A percentile compares a stretch with the other conserved stretches of the same genome.
These are phyloP conservation scores for Limnephilus marmoratus DNA, from an alignment of 2,888 invertebrate genomes.

Conservation along the genomic window DNA sequence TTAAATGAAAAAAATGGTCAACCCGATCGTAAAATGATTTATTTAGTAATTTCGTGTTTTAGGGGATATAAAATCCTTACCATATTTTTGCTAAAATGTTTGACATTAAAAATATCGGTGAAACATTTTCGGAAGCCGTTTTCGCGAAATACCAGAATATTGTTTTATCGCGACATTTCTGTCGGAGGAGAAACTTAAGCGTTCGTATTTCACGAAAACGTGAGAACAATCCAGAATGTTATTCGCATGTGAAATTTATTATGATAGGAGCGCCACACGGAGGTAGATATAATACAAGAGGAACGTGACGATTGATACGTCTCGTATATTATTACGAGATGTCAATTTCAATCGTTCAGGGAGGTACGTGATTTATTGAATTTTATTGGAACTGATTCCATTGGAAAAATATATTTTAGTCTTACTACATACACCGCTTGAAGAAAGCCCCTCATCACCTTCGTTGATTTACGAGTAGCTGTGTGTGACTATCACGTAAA, in stretches of 20 bases:
- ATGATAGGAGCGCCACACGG: too few relatives aligned
- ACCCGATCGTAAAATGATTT: not conserved
- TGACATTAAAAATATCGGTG: conserved; percentile 9
- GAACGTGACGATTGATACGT: too few relatives aligned
- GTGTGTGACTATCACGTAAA: too few relatives aligned
- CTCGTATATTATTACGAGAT: too few relatives aligned
- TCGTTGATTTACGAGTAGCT: too few relatives aligned
- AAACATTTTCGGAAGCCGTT: not conserved
- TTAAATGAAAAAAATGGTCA: not conserved
- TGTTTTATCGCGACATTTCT: conserved; percentile 6
- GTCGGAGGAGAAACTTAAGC: not conserved
- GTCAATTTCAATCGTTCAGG: too few relatives aligned
- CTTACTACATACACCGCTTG: too few relatives aligned
- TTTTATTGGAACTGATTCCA: too few relatives aligned
- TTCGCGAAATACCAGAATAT: not conserved
- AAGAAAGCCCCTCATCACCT: too few relatives aligned
- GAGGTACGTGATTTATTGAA: too few relatives aligned
- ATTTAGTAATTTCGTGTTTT: not conserved
- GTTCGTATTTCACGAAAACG: not conserved
- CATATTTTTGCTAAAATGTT: not conserved
- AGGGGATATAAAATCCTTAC: not conserved
- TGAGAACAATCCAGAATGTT: conserved; percentile 13
- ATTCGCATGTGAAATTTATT: not conserved
- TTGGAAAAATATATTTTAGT: too few relatives aligned
- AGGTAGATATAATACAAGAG: too few relatives aligned